Base-by-base conservation (phyloP, 2,797 vertebrate genomes). In the Diceros bicornis region DNA sequence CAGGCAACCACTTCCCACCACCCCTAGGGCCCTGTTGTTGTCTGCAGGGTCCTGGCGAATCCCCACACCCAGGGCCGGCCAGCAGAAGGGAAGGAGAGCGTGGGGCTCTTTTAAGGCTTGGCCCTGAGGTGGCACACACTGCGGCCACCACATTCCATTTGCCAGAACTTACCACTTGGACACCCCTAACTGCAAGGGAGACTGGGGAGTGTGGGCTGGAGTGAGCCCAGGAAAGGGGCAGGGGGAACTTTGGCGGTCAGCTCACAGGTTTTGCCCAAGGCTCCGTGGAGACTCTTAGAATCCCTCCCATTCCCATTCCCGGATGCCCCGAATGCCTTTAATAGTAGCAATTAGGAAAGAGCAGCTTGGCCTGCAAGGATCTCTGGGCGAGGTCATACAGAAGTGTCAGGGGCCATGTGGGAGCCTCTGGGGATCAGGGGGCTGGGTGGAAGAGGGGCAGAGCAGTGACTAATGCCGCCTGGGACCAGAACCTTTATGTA, bases 211-310 rank as follows among this genome's bases (percentile, higher is more conserved):
- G n/a, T 1, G 0, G 52, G 27, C 62, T 10, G 13, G 68, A 61
- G 2, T 0, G 57, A 84, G 59, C 21, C 12, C 23, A 6, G 21
- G 4, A 37, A 66, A 25, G 21, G 4, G 34, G 32, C 23, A 25
- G 55, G 37, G 55, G 8, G 2, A 34, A 20, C 18, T 2, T 13
- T 7, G 1, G 21, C 2, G 0, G 25, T 50, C 41, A 17, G 3
- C 20, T 57, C 13, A 4, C 11, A 61, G 25, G 89, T 25, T 85
- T 74, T 25, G n/a, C 62, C 10, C 14, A 66, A 44, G 34, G 20
- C 27, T 16, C 0, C 6, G 13, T 1, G 8, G 85, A 29, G 17
- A 29, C 32, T 41, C 50, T 61, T 18, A 55, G 59, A 13, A 13
- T 20, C 41, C 62, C 69, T 44, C 32, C 79, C 1, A 0, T 44